Evolutionary conservation across 2,888 invertebrate genomes (phyloP).

Genomic region (Tinea pellionella): DNA sequence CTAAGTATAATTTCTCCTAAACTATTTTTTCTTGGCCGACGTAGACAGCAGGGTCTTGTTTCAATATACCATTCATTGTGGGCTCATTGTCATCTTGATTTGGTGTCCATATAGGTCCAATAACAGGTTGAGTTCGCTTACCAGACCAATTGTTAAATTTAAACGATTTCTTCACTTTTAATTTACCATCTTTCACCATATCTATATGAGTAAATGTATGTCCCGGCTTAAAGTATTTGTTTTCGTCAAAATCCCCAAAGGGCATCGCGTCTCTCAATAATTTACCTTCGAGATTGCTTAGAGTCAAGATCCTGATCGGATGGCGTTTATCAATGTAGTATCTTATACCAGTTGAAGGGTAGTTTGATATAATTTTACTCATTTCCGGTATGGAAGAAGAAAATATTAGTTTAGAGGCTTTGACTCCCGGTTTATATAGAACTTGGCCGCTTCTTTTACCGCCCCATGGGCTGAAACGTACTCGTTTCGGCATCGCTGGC

Average conservation of each 20-base stretch:
- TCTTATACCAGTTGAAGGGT: conserved; percentile 31
- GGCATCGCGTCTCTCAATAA: conserved; percentile 41
- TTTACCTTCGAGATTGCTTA: conserved; percentile 35
- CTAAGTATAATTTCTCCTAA: not conserved
- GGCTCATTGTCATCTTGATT: conserved; percentile 13
- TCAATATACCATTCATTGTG: not conserved
- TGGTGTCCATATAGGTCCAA: conserved; percentile 61
- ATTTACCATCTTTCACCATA: conserved; percentile 54
- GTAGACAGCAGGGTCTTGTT: not conserved
- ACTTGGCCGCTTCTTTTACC: conserved; percentile 56
- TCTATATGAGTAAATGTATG: conserved; percentile 50
- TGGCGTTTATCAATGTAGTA: conserved; percentile 42
- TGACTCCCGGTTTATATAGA: conserved; percentile 41
- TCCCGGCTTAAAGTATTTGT: conserved; percentile 45
- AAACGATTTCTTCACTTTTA: conserved; percentile 42
- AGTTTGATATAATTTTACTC: conserved; percentile 44
- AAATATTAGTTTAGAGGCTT: conserved; percentile 39
- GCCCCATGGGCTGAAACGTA: conserved; percentile 61
- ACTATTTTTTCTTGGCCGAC: not conserved
- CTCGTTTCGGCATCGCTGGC: conserved; percentile 58
- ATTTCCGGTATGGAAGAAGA: conserved; percentile 47
- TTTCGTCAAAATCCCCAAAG: conserved; percentile 42
- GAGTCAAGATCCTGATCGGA: conserved; percentile 43
- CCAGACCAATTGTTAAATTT: conserved; percentile 59
- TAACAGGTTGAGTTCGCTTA: conserved; percentile 54